Evolutionary conservation across 53 echinoderm and acorn worm genomes (phyloP).

Genomic region (Crossaster papposus): DNA sequence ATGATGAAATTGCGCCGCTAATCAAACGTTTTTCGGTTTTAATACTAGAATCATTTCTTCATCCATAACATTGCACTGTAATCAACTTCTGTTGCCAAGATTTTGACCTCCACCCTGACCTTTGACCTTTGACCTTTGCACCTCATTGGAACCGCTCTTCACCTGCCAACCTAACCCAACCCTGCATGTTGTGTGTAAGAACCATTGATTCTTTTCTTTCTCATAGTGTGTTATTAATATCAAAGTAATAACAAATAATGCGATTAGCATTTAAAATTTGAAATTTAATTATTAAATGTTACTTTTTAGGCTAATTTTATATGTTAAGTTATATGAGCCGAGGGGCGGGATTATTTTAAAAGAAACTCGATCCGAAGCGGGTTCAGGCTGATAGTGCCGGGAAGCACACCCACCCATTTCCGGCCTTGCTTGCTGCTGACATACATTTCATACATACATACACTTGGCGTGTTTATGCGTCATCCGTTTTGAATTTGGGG

Average conservation of each 20-base stretch:
- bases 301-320: too few species aligned
- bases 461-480: too few species aligned
- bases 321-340: too few species aligned
- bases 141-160: constrained; percentile 16
- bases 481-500: too few species aligned
- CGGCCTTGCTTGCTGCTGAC: too few species aligned
- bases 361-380: too few species aligned
- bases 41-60: neutral
- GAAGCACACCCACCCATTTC: too few species aligned
- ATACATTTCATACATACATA: too few species aligned
- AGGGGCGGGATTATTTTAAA: too few species aligned
- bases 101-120: neutral
- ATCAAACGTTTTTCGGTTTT: neutral
- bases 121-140: constrained; percentile 51
- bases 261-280: neutral
- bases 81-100: constrained; percentile 2
- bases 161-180: constrained; percentile 6
- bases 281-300: too few species aligned
- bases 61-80: neutral
- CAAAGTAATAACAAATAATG: neutral
- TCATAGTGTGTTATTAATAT: neutral
- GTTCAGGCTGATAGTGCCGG: too few species aligned
- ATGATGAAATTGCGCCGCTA: neutral
- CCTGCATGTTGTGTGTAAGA: constrained; percentile 37
- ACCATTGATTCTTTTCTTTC: neutral